Percentiles rank a stretch among this genome's conserved stretches.
Conservation (phyloP, 2,113 vertebrate genomes). For the Maccullochella peelii region DNA sequence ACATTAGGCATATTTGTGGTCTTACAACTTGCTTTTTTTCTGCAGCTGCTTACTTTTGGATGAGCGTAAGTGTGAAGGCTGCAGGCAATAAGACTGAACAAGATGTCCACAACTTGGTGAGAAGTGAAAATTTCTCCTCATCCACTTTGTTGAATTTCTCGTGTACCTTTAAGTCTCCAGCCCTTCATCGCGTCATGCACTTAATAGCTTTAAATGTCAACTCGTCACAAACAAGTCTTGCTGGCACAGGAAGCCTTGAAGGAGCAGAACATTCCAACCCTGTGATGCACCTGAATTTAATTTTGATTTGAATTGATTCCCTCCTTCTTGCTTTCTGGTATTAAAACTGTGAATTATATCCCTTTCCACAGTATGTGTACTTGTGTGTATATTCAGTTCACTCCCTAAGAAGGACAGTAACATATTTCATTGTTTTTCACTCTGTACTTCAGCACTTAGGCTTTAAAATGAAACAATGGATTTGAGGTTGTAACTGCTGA, state of each 20-base stretch:
- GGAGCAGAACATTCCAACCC: not conserved
- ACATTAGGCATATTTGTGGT: not conserved
- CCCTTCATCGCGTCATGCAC: not conserved
- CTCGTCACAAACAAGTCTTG: slow-evolving; percentile 24
- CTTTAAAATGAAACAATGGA: not conserved
- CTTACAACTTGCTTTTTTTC: not conserved
- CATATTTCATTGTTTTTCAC: not conserved
- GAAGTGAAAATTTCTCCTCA: not conserved
- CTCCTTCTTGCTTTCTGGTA: not conserved
- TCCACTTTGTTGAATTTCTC: not conserved
- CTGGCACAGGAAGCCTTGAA: not conserved
- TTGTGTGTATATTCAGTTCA: not conserved
- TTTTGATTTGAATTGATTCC: not conserved
- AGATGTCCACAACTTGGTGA: slow-evolving; percentile 64
- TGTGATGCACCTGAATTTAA: not conserved
- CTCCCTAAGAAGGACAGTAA: not conserved
- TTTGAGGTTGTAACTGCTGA: not conserved
- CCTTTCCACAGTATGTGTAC: not conserved
- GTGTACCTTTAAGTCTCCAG: not conserved
- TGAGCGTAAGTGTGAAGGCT: slow-evolving; percentile 51
- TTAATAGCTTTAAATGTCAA: slow-evolving; percentile 18
- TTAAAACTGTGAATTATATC: not conserved
- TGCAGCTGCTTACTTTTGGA: slow-evolving; percentile 78
- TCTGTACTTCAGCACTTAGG: not conserved
- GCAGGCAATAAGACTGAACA: not conserved